Percentiles rank a stretch among this genome's conserved stretches.
Conservation (phyloP, 1,140 invertebrate species). For the Anoplolepis gracilipes region DNA sequence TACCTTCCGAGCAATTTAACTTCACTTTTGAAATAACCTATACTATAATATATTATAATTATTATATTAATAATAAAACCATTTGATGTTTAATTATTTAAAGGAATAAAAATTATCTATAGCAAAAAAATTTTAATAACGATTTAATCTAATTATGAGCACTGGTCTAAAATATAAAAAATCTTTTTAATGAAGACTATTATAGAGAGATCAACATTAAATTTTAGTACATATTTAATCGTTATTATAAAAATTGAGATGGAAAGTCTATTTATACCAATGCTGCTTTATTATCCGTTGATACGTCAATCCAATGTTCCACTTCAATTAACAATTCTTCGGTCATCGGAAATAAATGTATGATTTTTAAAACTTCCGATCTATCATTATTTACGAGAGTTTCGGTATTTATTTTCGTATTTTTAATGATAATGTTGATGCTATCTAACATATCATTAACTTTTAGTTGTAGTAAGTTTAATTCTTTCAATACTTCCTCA, state of each 20-base stretch:
- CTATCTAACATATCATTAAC: slow-evolving; percentile 22
- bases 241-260: slow-evolving; percentile 20
- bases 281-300: slow-evolving; percentile 32
- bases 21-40: too few relatives aligned
- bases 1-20: too few relatives aligned
- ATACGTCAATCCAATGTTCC: slow-evolving; percentile 22
- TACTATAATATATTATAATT: too few relatives aligned
- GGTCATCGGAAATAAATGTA: slow-evolving; percentile 33
- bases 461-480: slow-evolving; percentile 44
- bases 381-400: slow-evolving; percentile 1
- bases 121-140: too few relatives aligned
- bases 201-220: not conserved
- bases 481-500: slow-evolving; percentile 27
- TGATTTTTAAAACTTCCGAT: slow-evolving; percentile 30
- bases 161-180: not conserved
- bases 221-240: slow-evolving; percentile 10
- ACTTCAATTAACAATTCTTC: slow-evolving; percentile 34
- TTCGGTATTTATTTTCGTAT: slow-evolving; percentile 16
- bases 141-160: too few relatives aligned
- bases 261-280: not conserved
- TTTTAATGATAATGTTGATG: slow-evolving; percentile 11
- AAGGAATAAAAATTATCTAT: too few relatives aligned
- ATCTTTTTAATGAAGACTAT: not conserved
- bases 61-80: too few relatives aligned
- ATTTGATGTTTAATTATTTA: too few relatives aligned